Evolutionary conservation across 2,797 vertebrate genomes (phyloP).

Genomic region (Amblyraja radiata): DNA sequence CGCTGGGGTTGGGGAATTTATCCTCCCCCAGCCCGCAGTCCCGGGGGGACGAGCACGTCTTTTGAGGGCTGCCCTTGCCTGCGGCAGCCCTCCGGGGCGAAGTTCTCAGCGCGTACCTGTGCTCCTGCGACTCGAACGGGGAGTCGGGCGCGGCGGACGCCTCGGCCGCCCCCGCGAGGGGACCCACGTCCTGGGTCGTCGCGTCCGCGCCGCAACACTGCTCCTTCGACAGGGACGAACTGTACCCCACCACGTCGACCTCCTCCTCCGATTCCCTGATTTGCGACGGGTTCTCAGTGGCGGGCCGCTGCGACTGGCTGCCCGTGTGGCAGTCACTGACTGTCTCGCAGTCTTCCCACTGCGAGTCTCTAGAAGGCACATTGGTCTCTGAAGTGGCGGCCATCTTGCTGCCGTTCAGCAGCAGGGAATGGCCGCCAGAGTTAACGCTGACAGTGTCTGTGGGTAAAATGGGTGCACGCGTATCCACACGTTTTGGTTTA

Average conservation of each 20-base stretch:
- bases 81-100: slow-evolving; percentile 77
- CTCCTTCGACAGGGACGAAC: slow-evolving; percentile 68
- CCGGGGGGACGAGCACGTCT: slow-evolving; percentile 72
- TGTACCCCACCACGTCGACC: slow-evolving; percentile 82
- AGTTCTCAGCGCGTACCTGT: slow-evolving; percentile 91
- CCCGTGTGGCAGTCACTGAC: slow-evolving; percentile 54
- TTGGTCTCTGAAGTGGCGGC: slow-evolving; percentile 72
- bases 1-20: slow-evolving; percentile 61
- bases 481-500: slow-evolving; percentile 56
- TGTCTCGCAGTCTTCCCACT: slow-evolving; percentile 66
- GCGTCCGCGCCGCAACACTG: slow-evolving; percentile 57
- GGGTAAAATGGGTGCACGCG: slow-evolving; percentile 59
- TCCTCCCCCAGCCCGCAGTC: slow-evolving; percentile 80
- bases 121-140: slow-evolving; percentile 84
- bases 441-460: slow-evolving; percentile 66
- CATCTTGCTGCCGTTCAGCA: slow-evolving; percentile 74
- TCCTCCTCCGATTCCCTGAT: slow-evolving; percentile 83
- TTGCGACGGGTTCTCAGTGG: slow-evolving; percentile 67
- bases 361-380: slow-evolving; percentile 93
- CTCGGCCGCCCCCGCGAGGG: slow-evolving; percentile 73
- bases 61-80: slow-evolving; percentile 70
- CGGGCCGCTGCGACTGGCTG: slow-evolving; percentile 54
- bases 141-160: slow-evolving; percentile 59
- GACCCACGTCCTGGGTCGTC: slow-evolving; percentile 53
- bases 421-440: slow-evolving; percentile 56